Evolutionary conservation across 2,797 vertebrate species (phyloP), one percentile per base, ranked within the genome.

Genomic region (Helarctos malayanus): DNA sequence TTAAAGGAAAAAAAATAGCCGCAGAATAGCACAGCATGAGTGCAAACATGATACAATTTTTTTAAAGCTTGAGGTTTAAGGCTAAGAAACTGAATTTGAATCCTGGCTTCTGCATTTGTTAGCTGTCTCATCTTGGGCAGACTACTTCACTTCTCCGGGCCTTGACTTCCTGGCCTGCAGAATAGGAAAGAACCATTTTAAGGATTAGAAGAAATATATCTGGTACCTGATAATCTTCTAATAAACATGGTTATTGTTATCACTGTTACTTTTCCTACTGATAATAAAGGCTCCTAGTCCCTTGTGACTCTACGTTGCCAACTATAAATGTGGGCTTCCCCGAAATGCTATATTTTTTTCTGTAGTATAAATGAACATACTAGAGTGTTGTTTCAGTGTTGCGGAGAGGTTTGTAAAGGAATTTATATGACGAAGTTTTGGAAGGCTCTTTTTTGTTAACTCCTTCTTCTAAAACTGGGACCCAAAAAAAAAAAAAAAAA

Each of bases 381-480:
- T 57, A 35, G 57, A 19, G 57, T 41, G 16, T 71, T n/a, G 71
- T 41, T 52, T 82, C 91, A 71, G 10, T 61, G 83, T 65, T 52
- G 18, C 47, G 11, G 41, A 95, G 59, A 87, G 68, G 57, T 52
- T 59, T 56, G 9, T 63, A 86, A 49, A 38, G 80, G 47, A 86
- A 86, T 95, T 88, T 75, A 73, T 21, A 52, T 35, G 91, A 75
- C 52, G 82, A 61, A 38, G 69, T 80, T 94, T 93, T 84, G 54
- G 69, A 95, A 97, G 63, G 29, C 49, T 91, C 54, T 92, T 81
- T 57, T 96, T 79, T 41, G 61, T 75, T 92, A 57, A 93, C 73
- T 95, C 54, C 68, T 94, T 80, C 57, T 86, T 97, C 97, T 94
- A 92, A 96, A 97, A 79, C 59, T 9, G 75, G 49, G 15, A 85